Evolutionary conservation across 2,888 invertebrate genomes (phyloP), one percentile per base, ranked within the genome.

Genomic region (Hylaea fasciaria): DNA sequence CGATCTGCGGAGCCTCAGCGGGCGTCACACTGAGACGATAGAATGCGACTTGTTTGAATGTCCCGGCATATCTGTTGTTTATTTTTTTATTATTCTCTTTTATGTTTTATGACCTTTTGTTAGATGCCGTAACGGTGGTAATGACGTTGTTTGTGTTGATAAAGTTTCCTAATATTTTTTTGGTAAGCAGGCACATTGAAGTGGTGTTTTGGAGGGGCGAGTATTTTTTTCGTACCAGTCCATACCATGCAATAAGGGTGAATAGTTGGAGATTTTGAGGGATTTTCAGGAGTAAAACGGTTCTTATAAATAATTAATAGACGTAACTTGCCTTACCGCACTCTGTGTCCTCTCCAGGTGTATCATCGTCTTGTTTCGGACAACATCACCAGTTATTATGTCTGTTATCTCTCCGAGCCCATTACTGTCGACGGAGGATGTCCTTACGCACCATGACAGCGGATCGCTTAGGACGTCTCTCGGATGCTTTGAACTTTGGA

Each of bases 361-460:
- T 71, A 54, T 57, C 68, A 44, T 62, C 56, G 32, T 57, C 55
- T 74, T 35, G 64, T 72, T 65, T 66, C 69, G 70, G 73, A 70
- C 72, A 77, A 70, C 77, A 76, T 77, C 75, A 78, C 74, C 76
- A 76, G 76, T 80, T 80, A 80, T 82, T 76, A 81, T 81, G 79
- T 82, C 77, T 77, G 81, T 79, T 82, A 82, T 80, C 81, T 82
- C 72, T 74, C 76, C 70, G 41, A 75, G 55, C 46, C 73, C 71
- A 74, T 74, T 73, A 74, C 71, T 62, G 71, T 62, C 69, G 68
- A 62, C 68, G 68, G 68, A 52, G 52, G 52, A 61, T 56, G 72
- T 72, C 72, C 69, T 69, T 69, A 69, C 73, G 66, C 68, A 68
- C 54, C 45, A 47, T 57, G 57, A 47, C 63, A 62, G 61, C 61